These are phyloP conservation scores for Oreochromis grahami DNA, from an alignment of 2,797 vertebrate species.

Conservation along the genomic window DNA sequence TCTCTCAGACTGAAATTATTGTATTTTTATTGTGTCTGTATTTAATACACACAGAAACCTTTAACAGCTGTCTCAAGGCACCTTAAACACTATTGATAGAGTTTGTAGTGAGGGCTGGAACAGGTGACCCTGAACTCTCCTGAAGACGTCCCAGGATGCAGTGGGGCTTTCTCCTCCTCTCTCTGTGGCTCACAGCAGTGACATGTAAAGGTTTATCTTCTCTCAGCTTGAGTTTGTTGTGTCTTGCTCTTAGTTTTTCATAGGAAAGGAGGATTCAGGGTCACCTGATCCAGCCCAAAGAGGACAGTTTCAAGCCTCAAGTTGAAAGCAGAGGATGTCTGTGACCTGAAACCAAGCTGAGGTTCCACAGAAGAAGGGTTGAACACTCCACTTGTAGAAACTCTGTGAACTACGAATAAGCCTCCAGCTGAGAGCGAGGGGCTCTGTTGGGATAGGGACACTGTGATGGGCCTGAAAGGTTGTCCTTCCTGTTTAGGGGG, in stretches of 20 bases:
- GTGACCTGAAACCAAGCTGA: background rate
- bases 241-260: background rate
- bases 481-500: background rate
- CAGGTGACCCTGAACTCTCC: background rate
- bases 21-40: background rate
- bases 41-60: background rate
- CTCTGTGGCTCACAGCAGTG: background rate
- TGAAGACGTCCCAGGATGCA: background rate
- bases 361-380: rapidly evolving
- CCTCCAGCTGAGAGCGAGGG: background rate
- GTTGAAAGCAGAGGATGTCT: background rate
- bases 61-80: background rate
- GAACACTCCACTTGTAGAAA: background rate
- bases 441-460: too few species aligned
- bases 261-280: background rate
- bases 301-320: background rate
- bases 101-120: background rate
- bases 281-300: rapidly evolving
- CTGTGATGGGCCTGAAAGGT: background rate
- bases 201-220: background rate
- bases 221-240: background rate
- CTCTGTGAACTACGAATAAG: background rate
- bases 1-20: background rate
- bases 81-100: background rate
- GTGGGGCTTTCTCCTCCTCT: background rate